Evolutionary conservation across 2,797 vertebrate species (phyloP).

Genomic region (Lagothrix lagotricha): DNA sequence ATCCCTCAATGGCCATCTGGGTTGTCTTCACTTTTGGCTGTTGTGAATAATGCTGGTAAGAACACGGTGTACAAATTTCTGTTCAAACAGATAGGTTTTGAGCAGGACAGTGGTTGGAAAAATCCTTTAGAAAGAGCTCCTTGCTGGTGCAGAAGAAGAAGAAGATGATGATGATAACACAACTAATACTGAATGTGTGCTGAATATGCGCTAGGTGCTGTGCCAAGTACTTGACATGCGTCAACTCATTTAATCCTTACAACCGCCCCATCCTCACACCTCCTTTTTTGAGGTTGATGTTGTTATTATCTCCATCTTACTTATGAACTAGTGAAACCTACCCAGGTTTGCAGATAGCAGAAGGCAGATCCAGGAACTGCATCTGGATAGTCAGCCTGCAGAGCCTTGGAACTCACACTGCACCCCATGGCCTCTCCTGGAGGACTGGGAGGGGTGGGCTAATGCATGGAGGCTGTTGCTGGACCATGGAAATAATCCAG

Average conservation of each 20-base stretch:
- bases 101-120: neutral
- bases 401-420: accelerated
- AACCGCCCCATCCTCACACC: neutral
- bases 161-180: neutral
- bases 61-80: neutral
- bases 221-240: neutral
- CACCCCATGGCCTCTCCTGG: neutral
- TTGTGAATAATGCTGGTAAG: neutral
- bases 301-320: neutral
- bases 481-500: neutral
- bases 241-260: neutral
- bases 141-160: neutral
- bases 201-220: neutral
- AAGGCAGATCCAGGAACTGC: neutral
- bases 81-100: neutral
- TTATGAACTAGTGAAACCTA: neutral
- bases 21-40: neutral
- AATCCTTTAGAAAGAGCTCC: neutral
- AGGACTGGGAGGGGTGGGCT: accelerated
- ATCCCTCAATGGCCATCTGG: neutral
- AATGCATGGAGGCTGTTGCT: neutral
- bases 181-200: neutral
- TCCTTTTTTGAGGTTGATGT: neutral
- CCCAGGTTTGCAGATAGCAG: neutral
- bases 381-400: neutral